Conservation (phyloP, 92 coral and sea anemone genomes). For the Blastomussa wellsi region DNA sequence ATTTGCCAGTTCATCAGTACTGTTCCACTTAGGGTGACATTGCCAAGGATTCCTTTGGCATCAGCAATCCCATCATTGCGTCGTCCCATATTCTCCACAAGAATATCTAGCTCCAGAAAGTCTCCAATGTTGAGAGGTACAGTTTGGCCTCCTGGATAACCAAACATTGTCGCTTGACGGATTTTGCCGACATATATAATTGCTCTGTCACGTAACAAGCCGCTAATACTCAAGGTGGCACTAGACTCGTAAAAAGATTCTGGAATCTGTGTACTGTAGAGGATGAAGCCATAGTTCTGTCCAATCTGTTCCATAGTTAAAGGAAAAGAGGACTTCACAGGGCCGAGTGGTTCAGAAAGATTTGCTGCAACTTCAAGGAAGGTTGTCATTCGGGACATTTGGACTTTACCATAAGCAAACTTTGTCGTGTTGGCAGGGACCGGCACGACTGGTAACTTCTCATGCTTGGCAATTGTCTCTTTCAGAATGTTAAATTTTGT, state of each 20-base stretch:
- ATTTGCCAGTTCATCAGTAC: constrained; percentile 79
- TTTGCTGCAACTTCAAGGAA: constrained; percentile 63
- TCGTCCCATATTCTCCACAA: constrained; percentile 94
- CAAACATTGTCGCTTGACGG: constrained; percentile 69
- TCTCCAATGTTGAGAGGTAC: constrained; percentile 59
- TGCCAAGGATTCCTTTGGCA: constrained; percentile 92
- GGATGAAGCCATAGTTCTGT: constrained; percentile 85
- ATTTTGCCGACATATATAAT: constrained; percentile 76
- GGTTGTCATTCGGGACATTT: constrained; percentile 53
- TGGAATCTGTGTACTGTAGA: constrained; percentile 82
- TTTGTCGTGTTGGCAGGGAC: constrained; percentile 92
- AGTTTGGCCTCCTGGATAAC: constrained; percentile 53
- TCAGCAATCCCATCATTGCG: constrained; percentile 37
- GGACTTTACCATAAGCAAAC: constrained; percentile 81
- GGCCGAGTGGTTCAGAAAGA: constrained; percentile 56
- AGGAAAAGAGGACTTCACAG: constrained; percentile 62
- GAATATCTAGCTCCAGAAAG: constrained; percentile 77
- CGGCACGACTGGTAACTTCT: constrained; percentile 67
- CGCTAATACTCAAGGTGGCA: constrained; percentile 53
- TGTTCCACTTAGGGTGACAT: constrained; percentile 76
- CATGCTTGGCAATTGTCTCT: constrained; percentile 73
- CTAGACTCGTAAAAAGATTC: constrained; percentile 55
- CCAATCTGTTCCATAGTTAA: constrained; percentile 94
- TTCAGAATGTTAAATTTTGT: constrained; percentile 71
- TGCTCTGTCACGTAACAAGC: constrained; percentile 85